Evolutionary conservation across 2,797 vertebrate genomes (phyloP), one percentile per base, ranked within the genome.

Genomic region (Morus bassanus): DNA sequence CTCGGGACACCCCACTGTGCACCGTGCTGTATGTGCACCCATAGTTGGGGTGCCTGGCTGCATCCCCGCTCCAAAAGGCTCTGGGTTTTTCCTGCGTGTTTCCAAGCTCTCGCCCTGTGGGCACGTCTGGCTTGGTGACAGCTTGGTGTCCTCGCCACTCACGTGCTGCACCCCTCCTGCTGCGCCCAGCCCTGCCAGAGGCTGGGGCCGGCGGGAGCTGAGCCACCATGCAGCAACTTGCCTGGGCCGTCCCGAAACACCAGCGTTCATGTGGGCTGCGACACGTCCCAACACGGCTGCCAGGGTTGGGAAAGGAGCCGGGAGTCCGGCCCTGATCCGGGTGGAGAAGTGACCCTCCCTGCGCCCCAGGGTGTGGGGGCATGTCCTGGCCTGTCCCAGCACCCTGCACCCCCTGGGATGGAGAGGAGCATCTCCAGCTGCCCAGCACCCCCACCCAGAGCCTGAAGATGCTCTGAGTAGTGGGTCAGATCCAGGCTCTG

Each of bases 261-360:
- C 24, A 4, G 65, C 3, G 5, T 43, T 79, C 10, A 25, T 87
- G 95, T 93, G 96, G 95, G 96, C 92, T 63, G 94, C 1, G 41
- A 21, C 96, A 48, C 25, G 93, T 93, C 91, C 89, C 85, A 65
- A 48, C 96, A 88, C 30, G 35, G 85, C 80, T 88, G 54, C 63
- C 4, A 17, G 76, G 18, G 25, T 19, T 93, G 88, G 93, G 94
- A 92, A 97, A 82, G 77, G 24, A 82, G 35, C 31, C 1, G 11
- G 25, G 23, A 76, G 78, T 92, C 86, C 33, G 2, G 93, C 74
- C 88, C 82, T 5, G 3, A 19, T 35, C 30, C 11, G 2, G 92
- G 73, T 21, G 90, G 90, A 18, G 83, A 81, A 63, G 22, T 81
- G 92, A 94, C 90, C 84, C 91, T 95, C 91, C 95, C 95, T 83